Base-by-base conservation (phyloP, 1,140 invertebrate genomes). In the Helicorthomorpha holstii region DNA sequence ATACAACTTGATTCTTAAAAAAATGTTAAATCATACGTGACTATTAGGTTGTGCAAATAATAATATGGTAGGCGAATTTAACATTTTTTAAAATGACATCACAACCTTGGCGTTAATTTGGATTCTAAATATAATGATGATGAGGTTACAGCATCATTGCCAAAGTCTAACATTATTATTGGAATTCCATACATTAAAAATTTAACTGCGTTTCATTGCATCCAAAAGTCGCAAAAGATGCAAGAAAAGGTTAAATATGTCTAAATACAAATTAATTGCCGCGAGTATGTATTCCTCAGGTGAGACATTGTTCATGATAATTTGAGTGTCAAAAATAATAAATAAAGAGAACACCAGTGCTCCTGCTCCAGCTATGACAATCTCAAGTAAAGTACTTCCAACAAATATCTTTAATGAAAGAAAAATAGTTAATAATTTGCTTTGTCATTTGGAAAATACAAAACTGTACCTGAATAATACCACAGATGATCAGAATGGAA, bases 241-340 rank as follows among this genome's bases (percentile, higher is more conserved):
- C 1, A 90, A 60, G 66, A 91, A 91, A 41, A 90, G 70, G 64
- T 90, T 89, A 42, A 90, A 73, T 49, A 90, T 88, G 64, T 90
- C 85, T 66, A 89, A 67, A 61, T 91, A 91, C 2, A 91, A 73
- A 61, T 83, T 83, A 56, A 90, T 83, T 12, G 85, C 83, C 1
- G 80, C 82, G 27, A 80, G 58, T 54, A 85, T 81, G 60, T 85
- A 85, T 59, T 84, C 82, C 63, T 85, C 82, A 0, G 81, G 73
- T n/a, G 80, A 82, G 38, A 81, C 63, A 51, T 71, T 74, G 54
- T 75, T 68, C 77, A 82, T 79, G 57, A 82, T 69, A 61, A 79
- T 67, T 63, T 67, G 64, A 0, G 75, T 77, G 53, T 82, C 80
- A 58, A 73, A 79, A 50, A 82, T 68, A 43, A 82, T 81, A 58